A percentile compares a stretch with the other conserved stretches of the same genome.
Evolutionary conservation across 1,140 invertebrate genomes (phyloP).

Genomic region (Pinna nobilis): DNA sequence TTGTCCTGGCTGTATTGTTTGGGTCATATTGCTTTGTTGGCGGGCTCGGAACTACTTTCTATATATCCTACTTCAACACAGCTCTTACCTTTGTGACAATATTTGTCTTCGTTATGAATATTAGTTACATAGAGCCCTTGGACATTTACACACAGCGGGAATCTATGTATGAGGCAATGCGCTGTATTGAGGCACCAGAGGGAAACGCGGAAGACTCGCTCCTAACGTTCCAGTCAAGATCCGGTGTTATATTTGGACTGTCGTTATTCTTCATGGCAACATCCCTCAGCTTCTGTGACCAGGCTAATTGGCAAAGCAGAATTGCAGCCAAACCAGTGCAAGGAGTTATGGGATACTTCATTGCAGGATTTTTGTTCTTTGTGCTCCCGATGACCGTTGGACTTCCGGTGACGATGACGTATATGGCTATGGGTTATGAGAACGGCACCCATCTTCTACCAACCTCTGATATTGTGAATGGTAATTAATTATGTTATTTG

Average conservation of each 20-base stretch:
- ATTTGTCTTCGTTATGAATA: slow-evolving; percentile 50
- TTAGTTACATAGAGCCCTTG: slow-evolving; percentile 37
- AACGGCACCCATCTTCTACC: slow-evolving; percentile 53
- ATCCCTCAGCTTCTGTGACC: slow-evolving; percentile 73
- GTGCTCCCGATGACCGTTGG: slow-evolving; percentile 67
- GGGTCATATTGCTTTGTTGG: slow-evolving; percentile 74
- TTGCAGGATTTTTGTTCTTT: slow-evolving; percentile 72
- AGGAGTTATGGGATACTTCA: slow-evolving; percentile 71
- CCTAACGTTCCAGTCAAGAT: slow-evolving; percentile 46
- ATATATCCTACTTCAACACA: slow-evolving; percentile 75
- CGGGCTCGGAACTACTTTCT: slow-evolving; percentile 73
- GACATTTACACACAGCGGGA: slow-evolving; percentile 36
- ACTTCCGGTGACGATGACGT: slow-evolving; percentile 67
- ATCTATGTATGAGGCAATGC: slow-evolving; percentile 53
- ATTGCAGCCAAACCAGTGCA: slow-evolving; percentile 68
- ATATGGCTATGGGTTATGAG: slow-evolving; percentile 52
- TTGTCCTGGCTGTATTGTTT: slow-evolving; percentile 61
- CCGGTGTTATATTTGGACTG: slow-evolving; percentile 63
- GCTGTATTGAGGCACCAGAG: slow-evolving; percentile 59
- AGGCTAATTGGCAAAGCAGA: slow-evolving; percentile 69
- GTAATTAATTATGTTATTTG: too few species aligned
- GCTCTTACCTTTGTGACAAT: slow-evolving; percentile 70
- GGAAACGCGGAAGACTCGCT: slow-evolving; percentile 65
- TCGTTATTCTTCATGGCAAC: slow-evolving; percentile 62
- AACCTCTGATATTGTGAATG: slow-evolving; percentile 57